A percentile compares a stretch with the other conserved stretches of the same genome.
These are phyloP conservation scores for Heliocidaris tuberculata DNA, from an alignment of 35 echinoderm and acorn worm species.

Conservation along the genomic window DNA sequence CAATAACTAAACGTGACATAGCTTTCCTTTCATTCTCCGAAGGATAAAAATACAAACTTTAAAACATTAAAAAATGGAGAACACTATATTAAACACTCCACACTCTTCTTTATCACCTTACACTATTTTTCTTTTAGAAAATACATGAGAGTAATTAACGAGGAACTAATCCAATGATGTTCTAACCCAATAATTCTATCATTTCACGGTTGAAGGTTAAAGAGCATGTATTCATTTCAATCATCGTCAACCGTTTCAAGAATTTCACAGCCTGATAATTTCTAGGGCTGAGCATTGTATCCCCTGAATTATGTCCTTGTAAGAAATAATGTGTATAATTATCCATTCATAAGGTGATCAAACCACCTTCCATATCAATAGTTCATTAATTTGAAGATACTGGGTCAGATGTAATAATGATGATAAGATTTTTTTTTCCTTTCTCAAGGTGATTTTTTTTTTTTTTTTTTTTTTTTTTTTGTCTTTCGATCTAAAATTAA, in stretches of 20 bases:
- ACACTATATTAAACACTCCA: too few species aligned
- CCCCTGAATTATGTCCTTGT: background rate
- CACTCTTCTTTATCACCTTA: background rate
- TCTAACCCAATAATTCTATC: background rate
- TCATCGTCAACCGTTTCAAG: background rate
- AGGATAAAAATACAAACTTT: too few species aligned
- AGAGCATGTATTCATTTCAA: background rate
- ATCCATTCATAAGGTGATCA: too few species aligned
- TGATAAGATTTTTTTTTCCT: background rate
- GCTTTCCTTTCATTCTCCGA: too few species aligned
- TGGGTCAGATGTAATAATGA: background rate
- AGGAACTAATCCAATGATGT: background rate
- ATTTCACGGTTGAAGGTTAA: background rate
- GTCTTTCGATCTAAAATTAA: background rate
- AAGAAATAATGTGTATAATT: too few species aligned
- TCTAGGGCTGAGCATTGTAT: background rate
- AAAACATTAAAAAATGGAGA: too few species aligned
- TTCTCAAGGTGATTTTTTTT: background rate
- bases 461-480: too few species aligned
- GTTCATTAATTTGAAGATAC: too few species aligned
- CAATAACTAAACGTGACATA: too few species aligned
- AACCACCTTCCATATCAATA: too few species aligned
- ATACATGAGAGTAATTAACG: background rate
- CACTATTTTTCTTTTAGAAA: background rate
- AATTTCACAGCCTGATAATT: background rate